Percentiles rank a stretch among this genome's conserved stretches.
Evolutionary conservation across 2,888 invertebrate genomes (phyloP).

Genomic region (Dugesia japonica): DNA sequence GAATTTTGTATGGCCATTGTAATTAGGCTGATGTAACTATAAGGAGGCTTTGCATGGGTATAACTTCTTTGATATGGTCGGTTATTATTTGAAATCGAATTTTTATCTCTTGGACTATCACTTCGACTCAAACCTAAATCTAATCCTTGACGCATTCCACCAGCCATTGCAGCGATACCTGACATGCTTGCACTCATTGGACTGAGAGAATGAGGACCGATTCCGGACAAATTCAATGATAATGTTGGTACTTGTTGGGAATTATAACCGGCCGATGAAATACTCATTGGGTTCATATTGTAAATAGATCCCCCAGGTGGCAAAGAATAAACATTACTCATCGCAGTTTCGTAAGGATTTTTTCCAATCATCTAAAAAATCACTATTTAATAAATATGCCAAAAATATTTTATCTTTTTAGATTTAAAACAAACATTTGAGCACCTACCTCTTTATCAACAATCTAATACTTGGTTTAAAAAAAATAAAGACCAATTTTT

Average conservation of each 20-base stretch:
- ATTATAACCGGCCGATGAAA: not conserved
- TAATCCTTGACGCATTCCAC: not conserved
- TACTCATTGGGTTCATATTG: not conserved
- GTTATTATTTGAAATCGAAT: slow-evolving; percentile 23
- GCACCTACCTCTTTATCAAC: slow-evolving; percentile 20
- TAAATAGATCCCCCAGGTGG: not conserved
- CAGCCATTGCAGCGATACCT: not conserved
- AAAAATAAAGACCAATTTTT: slow-evolving; percentile 4
- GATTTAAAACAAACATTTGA: not conserved
- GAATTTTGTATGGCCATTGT: slow-evolving; percentile 94
- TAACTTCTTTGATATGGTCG: slow-evolving; percentile 33
- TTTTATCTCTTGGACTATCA: slow-evolving; percentile 29
- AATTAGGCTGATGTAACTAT: slow-evolving; percentile 86
- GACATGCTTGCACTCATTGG: slow-evolving; percentile 14
- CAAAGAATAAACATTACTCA: slow-evolving; percentile 3
- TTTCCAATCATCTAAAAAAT: slow-evolving; percentile 28
- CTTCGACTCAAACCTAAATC: not conserved
- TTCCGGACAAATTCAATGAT: not conserved
- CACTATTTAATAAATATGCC: not conserved
- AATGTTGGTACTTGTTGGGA: not conserved
- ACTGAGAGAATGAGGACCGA: not conserved
- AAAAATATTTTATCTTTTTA: not conserved
- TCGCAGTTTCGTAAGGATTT: slow-evolving; percentile 29
- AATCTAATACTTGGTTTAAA: slow-evolving; percentile 12
- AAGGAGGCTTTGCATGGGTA: slow-evolving; percentile 52